phyloP scores from a whole-genome alignment of 2,113 vertebrate genomes.

The Hipposideros armiger region DNA sequence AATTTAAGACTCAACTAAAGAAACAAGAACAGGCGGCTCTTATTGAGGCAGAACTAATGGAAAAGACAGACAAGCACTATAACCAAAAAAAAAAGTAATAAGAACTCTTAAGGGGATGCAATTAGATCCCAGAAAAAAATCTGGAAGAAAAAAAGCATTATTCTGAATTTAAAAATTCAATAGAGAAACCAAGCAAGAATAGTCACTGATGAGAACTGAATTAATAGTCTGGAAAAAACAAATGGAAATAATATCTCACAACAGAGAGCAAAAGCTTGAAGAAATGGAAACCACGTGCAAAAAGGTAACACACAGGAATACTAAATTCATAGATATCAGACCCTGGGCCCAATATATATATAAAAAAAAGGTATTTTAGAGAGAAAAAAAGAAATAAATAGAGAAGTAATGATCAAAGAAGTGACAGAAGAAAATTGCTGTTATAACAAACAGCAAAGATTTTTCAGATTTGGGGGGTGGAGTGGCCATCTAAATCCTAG shows the following conservation, averaged over 20 bases:
- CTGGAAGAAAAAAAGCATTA: slow-evolving; percentile 14
- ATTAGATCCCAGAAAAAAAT: slow-evolving; percentile 24
- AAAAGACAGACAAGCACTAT: slow-evolving; percentile 19
- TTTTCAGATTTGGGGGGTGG: neutral
- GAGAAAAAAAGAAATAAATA: neutral
- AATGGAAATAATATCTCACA: slow-evolving; percentile 64
- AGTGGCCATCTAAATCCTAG: neutral
- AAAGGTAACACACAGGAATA: neutral
- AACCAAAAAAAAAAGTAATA: neutral
- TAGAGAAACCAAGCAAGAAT: slow-evolving; percentile 45
- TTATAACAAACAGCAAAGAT: neutral
- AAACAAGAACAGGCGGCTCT: neutral
- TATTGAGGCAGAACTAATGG: slow-evolving; percentile 52
- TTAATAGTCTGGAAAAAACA: slow-evolving; percentile 63
- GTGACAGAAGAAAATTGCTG: neutral
- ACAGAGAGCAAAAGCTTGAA: slow-evolving; percentile 8
- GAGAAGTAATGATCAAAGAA: neutral
- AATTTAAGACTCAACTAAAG: neutral
- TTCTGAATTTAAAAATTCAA: slow-evolving; percentile 63
- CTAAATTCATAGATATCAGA: slow-evolving; percentile 26
- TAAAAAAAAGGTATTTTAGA: slow-evolving; percentile 3
- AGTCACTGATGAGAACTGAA: slow-evolving; percentile 50
- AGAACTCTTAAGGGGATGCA: slow-evolving; percentile 41
- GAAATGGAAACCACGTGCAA: slow-evolving; percentile 52
- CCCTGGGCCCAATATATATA: neutral